A percentile compares a stretch with the other conserved stretches of the same genome.
Evolutionary conservation across 2,888 invertebrate species (phyloP).

Genomic region (Anaspis maculata): DNA sequence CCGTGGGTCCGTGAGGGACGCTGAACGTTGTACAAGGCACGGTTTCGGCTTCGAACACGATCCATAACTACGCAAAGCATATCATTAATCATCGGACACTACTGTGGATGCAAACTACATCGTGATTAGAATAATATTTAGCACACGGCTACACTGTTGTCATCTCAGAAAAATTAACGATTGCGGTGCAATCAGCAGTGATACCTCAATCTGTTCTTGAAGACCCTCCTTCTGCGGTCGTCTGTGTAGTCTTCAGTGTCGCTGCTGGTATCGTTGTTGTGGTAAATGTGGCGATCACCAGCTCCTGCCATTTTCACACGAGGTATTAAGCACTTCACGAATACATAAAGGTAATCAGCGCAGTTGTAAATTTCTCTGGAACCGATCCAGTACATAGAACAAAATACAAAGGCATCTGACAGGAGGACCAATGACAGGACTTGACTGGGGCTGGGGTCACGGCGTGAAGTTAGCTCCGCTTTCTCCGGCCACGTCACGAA

Average conservation of each 20-base stretch:
- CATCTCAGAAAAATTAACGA: background rate
- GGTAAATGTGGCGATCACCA: conserved; percentile 37
- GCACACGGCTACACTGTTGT: no score
- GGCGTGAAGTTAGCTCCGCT: no score
- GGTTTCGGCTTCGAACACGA: conserved; percentile 56
- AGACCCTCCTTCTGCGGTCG: conserved; percentile 56
- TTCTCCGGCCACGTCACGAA: no score
- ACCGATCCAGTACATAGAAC: conserved; percentile 37
- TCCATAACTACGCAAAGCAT: conserved; percentile 49
- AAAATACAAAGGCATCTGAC: conserved; percentile 8
- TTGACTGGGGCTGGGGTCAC: no score
- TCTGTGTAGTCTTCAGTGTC: conserved; percentile 81
- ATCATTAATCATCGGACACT: conserved; percentile 14
- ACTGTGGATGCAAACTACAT: no score
- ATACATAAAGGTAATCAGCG: conserved; percentile 34
- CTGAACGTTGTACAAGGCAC: conserved; percentile 52
- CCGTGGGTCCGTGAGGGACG: conserved; percentile 45
- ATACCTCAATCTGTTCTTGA: conserved; percentile 63
- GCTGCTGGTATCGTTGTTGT: conserved; percentile 62
- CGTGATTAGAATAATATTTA: no score
- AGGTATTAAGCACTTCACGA: conserved; percentile 38
- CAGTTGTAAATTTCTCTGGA: conserved; percentile 35
- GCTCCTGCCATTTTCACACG: conserved; percentile 38
- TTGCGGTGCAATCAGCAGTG: background rate
- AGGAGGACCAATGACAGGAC: no score